Conservation (phyloP, 2,113 vertebrate species). For the Donacobius atricapilla region DNA sequence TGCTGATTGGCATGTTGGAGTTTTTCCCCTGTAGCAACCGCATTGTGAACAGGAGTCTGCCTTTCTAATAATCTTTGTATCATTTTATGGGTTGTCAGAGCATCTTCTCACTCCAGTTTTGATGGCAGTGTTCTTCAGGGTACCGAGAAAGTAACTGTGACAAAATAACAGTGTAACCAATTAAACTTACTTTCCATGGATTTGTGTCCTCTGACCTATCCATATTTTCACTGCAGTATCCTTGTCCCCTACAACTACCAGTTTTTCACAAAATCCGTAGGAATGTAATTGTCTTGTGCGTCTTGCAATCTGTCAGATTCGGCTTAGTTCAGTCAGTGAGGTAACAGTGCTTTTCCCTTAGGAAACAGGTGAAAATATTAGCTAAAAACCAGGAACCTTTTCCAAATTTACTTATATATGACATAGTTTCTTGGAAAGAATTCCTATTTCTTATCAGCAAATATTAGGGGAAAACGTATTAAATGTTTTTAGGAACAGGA, state of each 20-base stretch:
- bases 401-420: neutral
- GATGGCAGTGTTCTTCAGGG: neutral
- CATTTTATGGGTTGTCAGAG: neutral
- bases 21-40: neutral
- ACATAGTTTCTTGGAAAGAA: neutral
- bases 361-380: neutral
- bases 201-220: neutral
- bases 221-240: neutral
- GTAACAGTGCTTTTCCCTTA: neutral
- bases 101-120: neutral
- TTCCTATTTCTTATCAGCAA: neutral
- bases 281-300: neutral
- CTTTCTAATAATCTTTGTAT: neutral
- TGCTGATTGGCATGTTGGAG: neutral
- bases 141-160: neutral
- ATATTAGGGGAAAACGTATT: neutral
- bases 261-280: neutral
- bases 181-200: neutral
- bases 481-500: neutral
- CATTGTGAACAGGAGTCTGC: neutral
- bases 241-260: neutral
- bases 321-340: neutral
- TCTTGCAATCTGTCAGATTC: neutral
- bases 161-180: neutral
- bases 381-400: neutral